Evolutionary conservation across 2,113 vertebrate species (phyloP), one percentile per base, ranked within the genome.

Genomic region (Cheirogaleus medius): DNA sequence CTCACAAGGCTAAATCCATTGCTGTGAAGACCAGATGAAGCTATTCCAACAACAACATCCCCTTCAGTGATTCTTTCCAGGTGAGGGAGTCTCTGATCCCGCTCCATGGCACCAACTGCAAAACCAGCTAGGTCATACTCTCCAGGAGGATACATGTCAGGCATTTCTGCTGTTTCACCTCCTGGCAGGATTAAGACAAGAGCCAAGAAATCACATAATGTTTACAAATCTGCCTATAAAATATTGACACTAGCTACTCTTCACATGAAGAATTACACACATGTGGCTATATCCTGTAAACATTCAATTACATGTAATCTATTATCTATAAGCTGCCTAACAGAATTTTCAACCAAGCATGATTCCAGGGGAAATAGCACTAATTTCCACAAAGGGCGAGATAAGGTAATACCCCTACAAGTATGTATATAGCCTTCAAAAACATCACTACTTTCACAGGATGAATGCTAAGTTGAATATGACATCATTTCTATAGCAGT

Each of bases 91-190:
- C 99, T 98, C 49, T 99, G 98, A 2, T 98, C 98, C 2, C 99
- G 97, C 87, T 99, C 99, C 97, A 99, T 99, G 0, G 99, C 99
- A 0, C 99, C 99, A 0, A 99, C 99, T 0, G 99, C 99, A 97
- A 99, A 99, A 7, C 99, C 99, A 0, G 99, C 99, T 60, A 99
- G 98, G 97, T 99, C 99, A 5, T 99, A 99, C 94, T 99, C 99
- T 0, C 99, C 99, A 0, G 98, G 96, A 10, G 98, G 97, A 52
- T 99, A 99, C 97, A 99, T 99, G 4, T 99, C 99, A 0, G 99
- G 99, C 99, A 99, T 99, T 94, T 99, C 99, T 23, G 99, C 99
- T 0, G 99, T 99, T 95, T 99, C 99, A 3, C 99, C 99, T 39
- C 99, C 99, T 99, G 69, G 32, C 4, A 56, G 37, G 25, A 7